Percentiles rank a stretch among this genome's conserved stretches.
Evolutionary conservation across 2,888 invertebrate genomes (phyloP).

Genomic region (Acrobasis consociella): DNA sequence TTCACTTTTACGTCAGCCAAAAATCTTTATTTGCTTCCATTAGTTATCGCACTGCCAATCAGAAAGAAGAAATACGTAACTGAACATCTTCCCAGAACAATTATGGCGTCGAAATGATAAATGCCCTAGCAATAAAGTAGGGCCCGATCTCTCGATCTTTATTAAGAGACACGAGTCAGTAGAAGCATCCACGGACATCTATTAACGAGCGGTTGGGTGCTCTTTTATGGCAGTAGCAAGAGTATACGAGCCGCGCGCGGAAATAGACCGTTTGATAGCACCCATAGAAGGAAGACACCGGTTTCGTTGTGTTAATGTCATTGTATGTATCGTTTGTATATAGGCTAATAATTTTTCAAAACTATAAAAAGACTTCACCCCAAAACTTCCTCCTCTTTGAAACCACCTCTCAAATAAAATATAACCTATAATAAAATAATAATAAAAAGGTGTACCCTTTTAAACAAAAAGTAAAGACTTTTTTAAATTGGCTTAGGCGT

Average conservation of each 20-base stretch:
- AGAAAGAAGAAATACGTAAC: no score
- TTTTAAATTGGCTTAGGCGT: no score
- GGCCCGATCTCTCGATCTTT: neutral
- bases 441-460: no score
- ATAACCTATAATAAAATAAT: no score
- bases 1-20: no score
- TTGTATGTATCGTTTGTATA: no score
- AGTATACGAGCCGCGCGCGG: constrained; percentile 26
- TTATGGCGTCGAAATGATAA: constrained; percentile 20
- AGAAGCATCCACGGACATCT: neutral
- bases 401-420: no score
- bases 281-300: constrained; percentile 16
- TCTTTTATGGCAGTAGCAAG: constrained; percentile 26
- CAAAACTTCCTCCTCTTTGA: no score
- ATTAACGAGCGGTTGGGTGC: constrained; percentile 24
- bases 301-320: constrained; percentile 23
- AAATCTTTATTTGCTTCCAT: neutral
- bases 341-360: no score
- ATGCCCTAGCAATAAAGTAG: constrained; percentile 17
- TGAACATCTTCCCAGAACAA: neutral
- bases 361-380: no score
- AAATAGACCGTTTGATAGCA: constrained; percentile 24
- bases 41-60: neutral
- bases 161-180: no score
- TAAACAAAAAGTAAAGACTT: no score